Base-by-base conservation (phyloP, 1,140 invertebrate species). In the Brachionus sp. region DNA sequence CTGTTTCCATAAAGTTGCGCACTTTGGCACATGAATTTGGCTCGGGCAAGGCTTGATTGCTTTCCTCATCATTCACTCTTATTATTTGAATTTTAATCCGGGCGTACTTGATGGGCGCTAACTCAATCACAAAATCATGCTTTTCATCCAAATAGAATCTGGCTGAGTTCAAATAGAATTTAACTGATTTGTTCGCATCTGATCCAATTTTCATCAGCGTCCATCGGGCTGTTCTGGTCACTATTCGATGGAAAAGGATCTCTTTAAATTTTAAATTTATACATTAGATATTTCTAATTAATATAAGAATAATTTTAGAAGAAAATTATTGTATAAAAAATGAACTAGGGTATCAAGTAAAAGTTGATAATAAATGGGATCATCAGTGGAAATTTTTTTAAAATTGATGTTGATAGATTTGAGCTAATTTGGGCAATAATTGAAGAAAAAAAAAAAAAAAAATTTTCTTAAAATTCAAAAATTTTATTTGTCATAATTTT, bases 1-100 rank as follows among this genome's bases (percentile, higher is more conserved):
- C 87, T 5, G 85, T 86, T 83, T 90, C 89, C 16, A 90, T 84
- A 53, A 90, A 87, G 84, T 90, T 88, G 5, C 89, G 86, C n/a
- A 90, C 87, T 84, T 86, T 87, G 82, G 86, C 87, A 86, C 85
- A 86, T 50, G 84, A 84, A 57, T 77, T 46, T 39, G 85, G 85
- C 39, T 83, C 85, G 25, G 86, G 86, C 6, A 84, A 42, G 7
- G 70, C 39, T 82, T 29, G 7, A 64, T 84, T 16, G 37, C 16
- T 16, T 16, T 37, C 37, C 0, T 39, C 66, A 16, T 70, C 33
- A 9, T 70, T 10, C 16, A 83, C 13, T 85, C 85, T 66, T n/a
- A 75, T 29, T 39, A 84, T 82, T 73, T 66, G 16, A 70, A 66
- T 83, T 62, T 88, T 89, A 7, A 89, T 85, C 9, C 86, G 85